Evolutionary conservation across 2,888 invertebrate species (phyloP).

Genomic region (Pachycephus smyrnensis): DNA sequence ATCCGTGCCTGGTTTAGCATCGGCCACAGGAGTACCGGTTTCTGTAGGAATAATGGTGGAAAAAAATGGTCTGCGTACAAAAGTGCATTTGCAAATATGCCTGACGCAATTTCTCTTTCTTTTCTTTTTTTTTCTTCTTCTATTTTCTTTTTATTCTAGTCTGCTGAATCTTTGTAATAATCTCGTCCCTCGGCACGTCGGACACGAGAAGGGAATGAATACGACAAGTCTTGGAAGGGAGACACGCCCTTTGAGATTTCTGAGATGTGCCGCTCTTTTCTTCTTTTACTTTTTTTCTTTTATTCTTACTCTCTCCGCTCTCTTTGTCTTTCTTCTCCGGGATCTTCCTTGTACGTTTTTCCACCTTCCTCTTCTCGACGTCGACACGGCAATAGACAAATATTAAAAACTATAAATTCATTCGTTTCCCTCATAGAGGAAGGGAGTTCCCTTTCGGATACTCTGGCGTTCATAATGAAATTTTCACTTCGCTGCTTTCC

Average conservation of each 20-base stretch:
- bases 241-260: background rate
- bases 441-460: background rate
- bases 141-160: background rate
- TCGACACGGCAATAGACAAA: constrained; percentile 41
- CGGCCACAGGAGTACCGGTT: background rate
- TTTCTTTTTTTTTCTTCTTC: too few relatives aligned
- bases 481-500: constrained; percentile 28
- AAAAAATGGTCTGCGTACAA: background rate
- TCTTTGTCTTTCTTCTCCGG: background rate
- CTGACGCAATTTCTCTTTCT: background rate
- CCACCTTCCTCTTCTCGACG: constrained; percentile 11
- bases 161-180: background rate
- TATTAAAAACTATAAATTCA: constrained; percentile 55
- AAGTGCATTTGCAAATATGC: background rate
- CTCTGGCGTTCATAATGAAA: constrained; percentile 42
- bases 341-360: constrained; percentile 11
- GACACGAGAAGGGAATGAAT: background rate
- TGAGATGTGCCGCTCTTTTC: background rate
- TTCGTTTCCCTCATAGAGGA: constrained; percentile 30
- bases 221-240: background rate
- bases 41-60: background rate
- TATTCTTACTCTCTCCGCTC: constrained; percentile 3
- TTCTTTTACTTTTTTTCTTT: constrained; percentile 12
- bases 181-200: background rate
- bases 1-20: background rate